phyloP scores from a whole-genome alignment of 2,797 vertebrate genomes.

The Poeciliopsis gracilis region DNA sequence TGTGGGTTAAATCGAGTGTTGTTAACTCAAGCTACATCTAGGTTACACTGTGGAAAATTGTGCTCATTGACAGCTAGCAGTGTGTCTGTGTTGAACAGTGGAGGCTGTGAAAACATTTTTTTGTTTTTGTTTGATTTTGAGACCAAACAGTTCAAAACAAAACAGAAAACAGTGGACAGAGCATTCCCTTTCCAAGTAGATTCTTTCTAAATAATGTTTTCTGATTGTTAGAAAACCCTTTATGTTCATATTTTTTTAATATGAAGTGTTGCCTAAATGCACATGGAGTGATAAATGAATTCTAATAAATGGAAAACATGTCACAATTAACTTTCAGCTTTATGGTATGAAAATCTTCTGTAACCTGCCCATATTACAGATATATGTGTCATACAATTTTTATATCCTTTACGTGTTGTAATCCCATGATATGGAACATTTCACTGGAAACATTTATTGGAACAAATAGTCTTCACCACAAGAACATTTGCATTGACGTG shows the following conservation, averaged over 20 bases:
- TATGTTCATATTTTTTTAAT: background rate
- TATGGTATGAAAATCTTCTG: conserved; percentile 5
- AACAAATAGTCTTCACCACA: background rate
- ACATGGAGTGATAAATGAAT: background rate
- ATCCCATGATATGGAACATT: background rate
- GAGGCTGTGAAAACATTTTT: conserved; percentile 6
- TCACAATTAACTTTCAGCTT: conserved; percentile 11
- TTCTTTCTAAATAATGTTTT: background rate
- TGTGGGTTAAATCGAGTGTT: conserved; percentile 8
- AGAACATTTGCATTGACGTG: background rate
- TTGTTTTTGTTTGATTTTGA: conserved; percentile 21
- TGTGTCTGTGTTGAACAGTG: conserved; percentile 11
- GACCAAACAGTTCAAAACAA: conserved; percentile 3
- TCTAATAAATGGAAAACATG: background rate
- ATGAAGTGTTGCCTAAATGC: background rate
- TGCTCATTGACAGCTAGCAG: conserved; percentile 17
- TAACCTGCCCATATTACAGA: background rate
- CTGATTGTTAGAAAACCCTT: background rate
- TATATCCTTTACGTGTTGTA: background rate
- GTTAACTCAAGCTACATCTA: conserved; percentile 25
- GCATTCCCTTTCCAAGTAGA: background rate
- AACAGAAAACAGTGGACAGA: background rate
- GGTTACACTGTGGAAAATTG: conserved; percentile 53
- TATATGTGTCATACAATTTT: conserved; percentile 24
- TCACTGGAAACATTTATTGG: conserved; percentile 1